These are phyloP conservation scores for Trachythela sp. DNA, from an alignment of 64 coral and sea anemone genomes.

Conservation along the genomic window DNA sequence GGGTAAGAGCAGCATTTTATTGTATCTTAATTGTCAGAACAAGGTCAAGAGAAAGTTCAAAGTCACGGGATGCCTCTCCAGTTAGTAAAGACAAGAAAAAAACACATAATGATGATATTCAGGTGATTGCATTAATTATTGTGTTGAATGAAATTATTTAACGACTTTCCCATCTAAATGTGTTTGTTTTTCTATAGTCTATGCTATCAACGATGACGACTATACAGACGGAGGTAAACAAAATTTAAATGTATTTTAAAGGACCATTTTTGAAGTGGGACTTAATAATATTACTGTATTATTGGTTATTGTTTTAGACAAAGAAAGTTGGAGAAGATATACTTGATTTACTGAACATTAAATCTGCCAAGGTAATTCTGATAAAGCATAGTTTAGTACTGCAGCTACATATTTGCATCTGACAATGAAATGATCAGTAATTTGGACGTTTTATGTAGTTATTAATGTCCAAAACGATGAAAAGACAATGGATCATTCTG, in stretches of 20 bases:
- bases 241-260: neutral
- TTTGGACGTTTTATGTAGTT: no score
- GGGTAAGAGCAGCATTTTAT: no score
- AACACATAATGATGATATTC: neutral
- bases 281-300: neutral
- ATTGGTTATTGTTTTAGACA: constrained; percentile 48
- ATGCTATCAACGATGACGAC: constrained; percentile 79
- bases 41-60: neutral
- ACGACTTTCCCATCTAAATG: neutral
- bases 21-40: no score
- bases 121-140: neutral
- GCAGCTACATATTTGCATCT: no score
- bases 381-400: no score
- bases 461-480: no score
- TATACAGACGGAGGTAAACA: constrained; percentile 81
- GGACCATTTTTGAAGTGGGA: neutral
- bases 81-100: neutral
- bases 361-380: constrained; percentile 70
- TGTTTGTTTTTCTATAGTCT: neutral
- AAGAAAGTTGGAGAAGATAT: constrained; percentile 98
- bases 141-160: neutral
- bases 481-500: no score
- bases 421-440: no score
- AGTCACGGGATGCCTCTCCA: neutral
- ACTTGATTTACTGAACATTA: constrained; percentile 87